Conservation (phyloP, 2,888 invertebrate species). For the Pardosa pseudoannulata region DNA sequence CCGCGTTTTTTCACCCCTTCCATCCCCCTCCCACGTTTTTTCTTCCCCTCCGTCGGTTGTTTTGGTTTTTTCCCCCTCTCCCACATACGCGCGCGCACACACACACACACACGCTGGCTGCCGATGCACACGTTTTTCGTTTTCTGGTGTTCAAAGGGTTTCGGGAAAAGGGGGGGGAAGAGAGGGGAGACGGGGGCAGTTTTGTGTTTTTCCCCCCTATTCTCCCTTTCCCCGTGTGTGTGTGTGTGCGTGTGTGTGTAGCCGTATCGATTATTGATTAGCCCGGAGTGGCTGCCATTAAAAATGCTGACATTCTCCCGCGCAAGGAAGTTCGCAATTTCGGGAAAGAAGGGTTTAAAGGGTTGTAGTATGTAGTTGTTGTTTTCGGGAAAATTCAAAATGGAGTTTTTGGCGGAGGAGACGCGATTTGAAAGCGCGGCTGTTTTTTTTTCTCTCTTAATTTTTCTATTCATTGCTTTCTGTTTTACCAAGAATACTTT, state of each 20-base stretch:
- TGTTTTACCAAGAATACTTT: too few relatives aligned
- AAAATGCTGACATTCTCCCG: constrained; percentile 70
- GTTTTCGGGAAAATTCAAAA: constrained; percentile 32
- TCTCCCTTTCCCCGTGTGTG: background rate
- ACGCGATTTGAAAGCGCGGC: too few relatives aligned
- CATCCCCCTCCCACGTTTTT: background rate
- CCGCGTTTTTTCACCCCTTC: background rate
- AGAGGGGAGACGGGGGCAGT: too few relatives aligned
- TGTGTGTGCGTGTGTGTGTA: too few relatives aligned
- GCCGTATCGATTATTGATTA: constrained; percentile 70
- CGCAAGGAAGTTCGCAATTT: constrained; percentile 63
- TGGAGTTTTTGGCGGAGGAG: constrained; percentile 16
- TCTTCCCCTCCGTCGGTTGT: background rate
- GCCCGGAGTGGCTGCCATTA: constrained; percentile 68
- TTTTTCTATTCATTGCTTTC: too few relatives aligned
- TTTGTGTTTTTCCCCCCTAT: constrained; percentile 25
- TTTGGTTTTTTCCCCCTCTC: background rate
- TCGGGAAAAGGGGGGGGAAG: constrained; percentile 25
- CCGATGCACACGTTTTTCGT: constrained; percentile 30
- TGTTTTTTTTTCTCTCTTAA: background rate
- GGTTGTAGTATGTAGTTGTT: constrained; percentile 59
- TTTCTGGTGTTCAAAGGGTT: constrained; percentile 66
- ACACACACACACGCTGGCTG: background rate
- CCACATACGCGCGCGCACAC: too few relatives aligned
- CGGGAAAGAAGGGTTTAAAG: constrained; percentile 71